Conservation (phyloP, 2,888 invertebrate genomes). For the Drymonia ruficornis region DNA sequence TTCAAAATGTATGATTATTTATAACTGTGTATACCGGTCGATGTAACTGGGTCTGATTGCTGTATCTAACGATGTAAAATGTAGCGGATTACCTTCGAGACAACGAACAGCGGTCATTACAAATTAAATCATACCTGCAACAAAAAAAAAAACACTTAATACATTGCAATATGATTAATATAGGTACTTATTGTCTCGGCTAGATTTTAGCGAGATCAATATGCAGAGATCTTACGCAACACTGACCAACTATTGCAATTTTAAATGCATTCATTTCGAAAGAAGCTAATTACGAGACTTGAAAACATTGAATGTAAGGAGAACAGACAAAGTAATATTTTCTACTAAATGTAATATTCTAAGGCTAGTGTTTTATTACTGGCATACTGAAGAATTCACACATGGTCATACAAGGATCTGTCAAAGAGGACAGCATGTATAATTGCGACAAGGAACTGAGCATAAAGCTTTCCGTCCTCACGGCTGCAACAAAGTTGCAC, state of each 20-base stretch:
- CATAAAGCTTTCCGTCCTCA: constrained; percentile 21
- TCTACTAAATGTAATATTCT: constrained; percentile 19
- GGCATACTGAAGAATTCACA: constrained; percentile 28
- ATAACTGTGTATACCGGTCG: constrained; percentile 16
- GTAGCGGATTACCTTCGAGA: constrained; percentile 33
- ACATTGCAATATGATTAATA: constrained; percentile 16
- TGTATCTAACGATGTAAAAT: constrained; percentile 17
- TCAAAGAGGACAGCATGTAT: constrained; percentile 30
- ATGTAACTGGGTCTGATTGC: constrained; percentile 19
- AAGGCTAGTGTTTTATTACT: constrained; percentile 15
- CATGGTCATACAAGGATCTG: constrained; percentile 31
- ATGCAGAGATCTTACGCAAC: constrained; percentile 22
- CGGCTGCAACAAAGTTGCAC: constrained; percentile 39
- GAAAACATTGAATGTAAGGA: constrained; percentile 6
- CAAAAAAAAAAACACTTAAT: constrained; percentile 24
- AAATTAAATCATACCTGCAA: constrained; percentile 33
- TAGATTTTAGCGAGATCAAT: constrained; percentile 9
- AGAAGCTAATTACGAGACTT: constrained; percentile 9
- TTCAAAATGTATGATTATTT: constrained; percentile 12
- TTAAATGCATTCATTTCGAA: constrained; percentile 22
- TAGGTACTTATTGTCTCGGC: constrained; percentile 6
- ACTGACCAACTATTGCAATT: constrained; percentile 17
- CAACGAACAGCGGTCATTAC: constrained; percentile 25
- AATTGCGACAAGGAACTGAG: constrained; percentile 27
- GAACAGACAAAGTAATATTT: constrained; percentile 7